Base-by-base conservation (phyloP, 2,888 invertebrate species). In the Cactoblastis cactorum region DNA sequence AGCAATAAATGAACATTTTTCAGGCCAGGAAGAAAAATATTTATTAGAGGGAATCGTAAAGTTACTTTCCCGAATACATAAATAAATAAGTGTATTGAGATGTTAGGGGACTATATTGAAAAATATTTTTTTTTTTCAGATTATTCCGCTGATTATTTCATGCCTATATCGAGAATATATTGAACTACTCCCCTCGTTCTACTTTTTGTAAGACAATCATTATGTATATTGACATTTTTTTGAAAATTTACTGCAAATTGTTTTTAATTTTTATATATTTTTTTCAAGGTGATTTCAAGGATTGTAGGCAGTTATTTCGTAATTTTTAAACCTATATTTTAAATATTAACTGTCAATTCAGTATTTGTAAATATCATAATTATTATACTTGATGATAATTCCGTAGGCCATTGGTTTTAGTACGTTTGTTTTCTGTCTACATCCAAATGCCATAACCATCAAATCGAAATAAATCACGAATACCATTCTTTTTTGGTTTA, bases 401-500 rank as follows among this genome's bases (percentile, higher is more conserved):
- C n/a, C n/a, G n/a, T n/a, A n/a, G n/a, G n/a, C n/a, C n/a, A n/a
- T n/a, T n/a, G n/a, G n/a, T n/a, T n/a, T n/a, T n/a, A n/a, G n/a
- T n/a, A n/a, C n/a, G n/a, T 15, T 35, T 35, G 8, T 35, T 35
- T 12, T 35, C 1, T 4, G 11, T 32, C 2, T 32, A 32, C 32
- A 32, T 8, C 32, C 32, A 35, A 15, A 17, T 9, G 15, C 9
- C 11, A 32, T 15, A 45, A 18, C 34, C 19, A 19, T 37, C 38
- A 14, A 39, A 51, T 14, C 47, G 15, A 48, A 41, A 39, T 8
- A 41, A 39, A 39, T 18, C 18, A 28, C 38, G 33, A 32, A 41
- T 28, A 12, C 39, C 14, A 32, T 49, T 38, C 17, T 24, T 32
- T 24, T 32, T 38, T 17, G 38, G 18, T 45, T 15, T 9, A 41